These are phyloP conservation scores for Plemyria rubiginata DNA, from an alignment of 2,888 invertebrate genomes.

Conservation along the genomic window DNA sequence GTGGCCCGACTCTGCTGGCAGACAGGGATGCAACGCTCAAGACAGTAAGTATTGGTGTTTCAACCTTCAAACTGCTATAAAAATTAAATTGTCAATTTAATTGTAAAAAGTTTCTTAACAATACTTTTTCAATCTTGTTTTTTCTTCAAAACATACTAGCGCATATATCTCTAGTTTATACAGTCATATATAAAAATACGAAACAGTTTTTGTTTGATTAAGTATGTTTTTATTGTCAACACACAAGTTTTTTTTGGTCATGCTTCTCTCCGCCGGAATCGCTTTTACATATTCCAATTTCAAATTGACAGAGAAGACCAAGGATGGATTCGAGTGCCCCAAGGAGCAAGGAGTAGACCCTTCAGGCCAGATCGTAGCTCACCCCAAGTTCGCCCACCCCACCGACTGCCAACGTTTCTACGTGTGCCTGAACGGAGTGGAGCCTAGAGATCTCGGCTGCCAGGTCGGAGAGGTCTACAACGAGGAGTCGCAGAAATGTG, in stretches of 20 bases:
- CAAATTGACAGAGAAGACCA: slow-evolving; percentile 86
- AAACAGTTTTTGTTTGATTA: too few species aligned
- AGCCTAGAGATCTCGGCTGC: slow-evolving; percentile 95
- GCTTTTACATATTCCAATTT: slow-evolving; percentile 6
- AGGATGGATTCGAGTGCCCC: slow-evolving; percentile 95
- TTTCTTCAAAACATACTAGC: too few species aligned
- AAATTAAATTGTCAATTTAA: too few species aligned
- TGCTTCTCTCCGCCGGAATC: too few species aligned
- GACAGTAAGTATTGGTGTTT: slow-evolving; percentile 73
- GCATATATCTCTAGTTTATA: too few species aligned
- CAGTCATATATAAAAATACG: too few species aligned
- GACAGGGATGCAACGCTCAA: slow-evolving; percentile 88
- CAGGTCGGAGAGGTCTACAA: slow-evolving; percentile 96
- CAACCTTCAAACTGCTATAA: too few species aligned
- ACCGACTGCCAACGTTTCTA: slow-evolving; percentile 96
- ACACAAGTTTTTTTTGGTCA: too few species aligned
- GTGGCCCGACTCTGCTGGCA: slow-evolving; percentile 93
- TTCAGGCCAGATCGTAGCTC: slow-evolving; percentile 90
- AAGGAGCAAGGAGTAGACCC: slow-evolving; percentile 87
- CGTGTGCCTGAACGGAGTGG: slow-evolving; percentile 93
- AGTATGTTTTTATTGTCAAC: neutral
- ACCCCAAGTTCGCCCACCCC: slow-evolving; percentile 94
- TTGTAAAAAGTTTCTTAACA: too few species aligned
- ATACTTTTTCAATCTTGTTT: too few species aligned
- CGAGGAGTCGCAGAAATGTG: slow-evolving; percentile 92